phyloP scores from a whole-genome alignment of 1,140 invertebrate species.

The Musca vetustissima region DNA sequence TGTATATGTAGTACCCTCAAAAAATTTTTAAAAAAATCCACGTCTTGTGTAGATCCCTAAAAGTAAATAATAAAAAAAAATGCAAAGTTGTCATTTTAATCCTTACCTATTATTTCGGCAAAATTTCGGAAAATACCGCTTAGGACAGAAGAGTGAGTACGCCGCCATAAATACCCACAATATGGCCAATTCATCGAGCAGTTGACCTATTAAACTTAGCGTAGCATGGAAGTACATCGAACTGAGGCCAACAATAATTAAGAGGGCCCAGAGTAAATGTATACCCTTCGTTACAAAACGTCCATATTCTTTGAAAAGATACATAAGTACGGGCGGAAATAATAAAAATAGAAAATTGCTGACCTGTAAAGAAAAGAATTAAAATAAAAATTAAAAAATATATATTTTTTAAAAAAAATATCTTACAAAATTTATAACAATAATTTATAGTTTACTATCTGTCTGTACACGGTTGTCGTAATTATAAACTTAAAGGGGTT shows the following conservation, averaged over 20 bases:
- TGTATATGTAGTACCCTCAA: too few species aligned
- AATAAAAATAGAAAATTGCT: constrained; percentile 78
- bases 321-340: constrained; percentile 73
- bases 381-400: not conserved
- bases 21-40: too few species aligned
- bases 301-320: constrained; percentile 74
- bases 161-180: constrained; percentile 78
- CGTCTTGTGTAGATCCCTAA: too few species aligned
- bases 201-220: constrained; percentile 74
- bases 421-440: not conserved
- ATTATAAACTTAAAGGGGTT: too few species aligned
- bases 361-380: constrained; percentile 60
- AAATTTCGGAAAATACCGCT: constrained; percentile 68
- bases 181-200: constrained; percentile 78
- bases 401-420: not conserved
- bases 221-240: constrained; percentile 85
- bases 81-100: constrained; percentile 26
- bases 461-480: too few species aligned
- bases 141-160: constrained; percentile 73
- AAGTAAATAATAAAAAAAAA: too few species aligned
- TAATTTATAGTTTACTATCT: too few species aligned
- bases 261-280: constrained; percentile 73
- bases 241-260: constrained; percentile 76
- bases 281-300: constrained; percentile 73
- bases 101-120: constrained; percentile 66